Conservation (phyloP, 2,888 invertebrate species). For the Pristionchus maxplancki region DNA sequence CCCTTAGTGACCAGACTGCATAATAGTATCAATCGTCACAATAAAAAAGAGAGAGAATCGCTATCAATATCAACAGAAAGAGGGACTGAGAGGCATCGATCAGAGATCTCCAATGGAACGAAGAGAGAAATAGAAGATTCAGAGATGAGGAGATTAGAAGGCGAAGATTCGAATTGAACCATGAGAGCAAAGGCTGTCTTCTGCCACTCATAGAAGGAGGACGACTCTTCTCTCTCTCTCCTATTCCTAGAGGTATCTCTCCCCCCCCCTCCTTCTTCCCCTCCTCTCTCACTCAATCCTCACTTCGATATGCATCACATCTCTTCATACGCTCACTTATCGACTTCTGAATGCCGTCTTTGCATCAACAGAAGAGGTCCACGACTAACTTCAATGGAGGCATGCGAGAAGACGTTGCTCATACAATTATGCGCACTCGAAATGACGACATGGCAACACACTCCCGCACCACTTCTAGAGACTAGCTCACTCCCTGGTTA, state of each 20-base stretch:
- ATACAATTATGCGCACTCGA: not conserved
- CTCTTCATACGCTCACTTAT: conserved; percentile 35
- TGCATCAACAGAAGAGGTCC: not conserved
- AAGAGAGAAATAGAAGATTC: conserved; percentile 2
- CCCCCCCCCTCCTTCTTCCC: not conserved
- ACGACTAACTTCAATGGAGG: not conserved
- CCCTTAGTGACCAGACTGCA: not conserved
- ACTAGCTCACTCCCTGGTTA: not conserved
- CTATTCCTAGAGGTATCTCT: conserved; percentile 24
- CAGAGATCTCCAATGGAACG: not conserved
- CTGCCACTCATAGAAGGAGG: not conserved
- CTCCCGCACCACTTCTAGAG: not conserved
- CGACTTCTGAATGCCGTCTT: conserved; percentile 1
- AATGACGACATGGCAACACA: not conserved
- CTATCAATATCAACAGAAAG: conserved; percentile 10
- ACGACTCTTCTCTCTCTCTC: not conserved
- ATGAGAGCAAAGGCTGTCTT: not conserved
- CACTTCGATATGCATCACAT: conserved; percentile 38
- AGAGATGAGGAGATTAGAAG: conserved; percentile 19
- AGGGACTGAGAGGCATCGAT: conserved; percentile 5
- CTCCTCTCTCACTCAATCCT: conserved; percentile 27
- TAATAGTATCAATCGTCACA: not conserved
- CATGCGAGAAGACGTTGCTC: not conserved
- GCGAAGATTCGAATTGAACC: not conserved
- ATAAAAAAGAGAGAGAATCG: not conserved